Evolutionary conservation across 2,113 vertebrate genomes (phyloP).

Genomic region (Rhodinocichla rosea): DNA sequence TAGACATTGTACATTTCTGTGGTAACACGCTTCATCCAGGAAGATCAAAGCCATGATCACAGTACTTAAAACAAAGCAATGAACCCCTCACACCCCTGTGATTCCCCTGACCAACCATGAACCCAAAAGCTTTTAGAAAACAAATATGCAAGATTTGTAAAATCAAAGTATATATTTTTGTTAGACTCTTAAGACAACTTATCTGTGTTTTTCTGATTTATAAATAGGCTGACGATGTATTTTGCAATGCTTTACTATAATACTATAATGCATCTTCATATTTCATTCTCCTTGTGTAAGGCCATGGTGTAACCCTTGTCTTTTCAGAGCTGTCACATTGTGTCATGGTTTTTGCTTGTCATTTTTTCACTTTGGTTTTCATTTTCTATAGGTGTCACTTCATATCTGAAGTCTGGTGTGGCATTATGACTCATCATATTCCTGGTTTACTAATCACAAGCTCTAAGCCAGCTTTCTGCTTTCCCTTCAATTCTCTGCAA

Average conservation of each 20-base stretch:
- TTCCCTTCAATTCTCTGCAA: neutral
- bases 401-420: neutral
- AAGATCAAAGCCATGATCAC: neutral
- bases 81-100: neutral
- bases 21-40: neutral
- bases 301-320: neutral
- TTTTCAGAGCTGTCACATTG: neutral
- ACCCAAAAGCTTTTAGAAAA: neutral
- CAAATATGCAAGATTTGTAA: neutral
- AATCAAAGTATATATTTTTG: neutral
- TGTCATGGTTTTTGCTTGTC: neutral
- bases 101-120: rapidly evolving
- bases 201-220: neutral
- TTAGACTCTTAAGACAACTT: neutral
- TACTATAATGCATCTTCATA: neutral
- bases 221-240: neutral
- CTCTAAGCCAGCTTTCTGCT: neutral
- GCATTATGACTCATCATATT: neutral
- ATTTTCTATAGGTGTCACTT: neutral
- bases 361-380: neutral
- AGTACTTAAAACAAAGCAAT: neutral
- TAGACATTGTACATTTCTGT: constrained; percentile 30
- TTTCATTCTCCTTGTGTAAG: neutral
- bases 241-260: neutral
- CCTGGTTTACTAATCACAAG: neutral